phyloP scores from a whole-genome alignment of 2,113 vertebrate species.

The Pica pica region DNA sequence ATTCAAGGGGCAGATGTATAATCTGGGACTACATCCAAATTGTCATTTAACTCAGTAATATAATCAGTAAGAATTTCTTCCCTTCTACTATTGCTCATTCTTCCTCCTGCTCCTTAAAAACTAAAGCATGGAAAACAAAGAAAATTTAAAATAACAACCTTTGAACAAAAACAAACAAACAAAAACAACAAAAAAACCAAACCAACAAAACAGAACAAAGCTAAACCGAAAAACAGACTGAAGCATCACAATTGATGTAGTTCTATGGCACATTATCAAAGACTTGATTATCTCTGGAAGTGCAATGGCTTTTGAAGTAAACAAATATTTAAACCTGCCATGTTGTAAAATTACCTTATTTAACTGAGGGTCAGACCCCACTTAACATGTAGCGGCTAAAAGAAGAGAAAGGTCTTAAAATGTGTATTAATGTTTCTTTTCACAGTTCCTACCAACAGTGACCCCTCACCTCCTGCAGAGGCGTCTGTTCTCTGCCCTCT shows the following conservation, averaged over 20 bases:
- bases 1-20: conserved; percentile 26
- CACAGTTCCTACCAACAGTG: background rate
- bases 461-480: background rate
- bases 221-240: background rate
- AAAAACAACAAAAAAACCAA: background rate
- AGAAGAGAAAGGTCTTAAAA: background rate
- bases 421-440: background rate
- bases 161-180: background rate
- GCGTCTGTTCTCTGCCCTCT: background rate
- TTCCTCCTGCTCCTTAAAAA: background rate
- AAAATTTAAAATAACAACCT: background rate
- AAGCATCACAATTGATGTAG: background rate
- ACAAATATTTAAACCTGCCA: background rate
- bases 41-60: background rate
- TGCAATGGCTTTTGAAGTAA: background rate
- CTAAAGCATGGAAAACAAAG: background rate
- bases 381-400: background rate
- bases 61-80: background rate
- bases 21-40: conserved; percentile 41
- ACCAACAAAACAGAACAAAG: background rate
- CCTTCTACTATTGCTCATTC: background rate
- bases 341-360: background rate
- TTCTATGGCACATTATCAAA: background rate
- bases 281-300: background rate
- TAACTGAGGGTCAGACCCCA: background rate